Percentiles rank a stretch among this genome's conserved stretches.
phyloP scores from a whole-genome alignment of 2,113 vertebrate genomes.

The Sphaerodactylus townsendi region DNA sequence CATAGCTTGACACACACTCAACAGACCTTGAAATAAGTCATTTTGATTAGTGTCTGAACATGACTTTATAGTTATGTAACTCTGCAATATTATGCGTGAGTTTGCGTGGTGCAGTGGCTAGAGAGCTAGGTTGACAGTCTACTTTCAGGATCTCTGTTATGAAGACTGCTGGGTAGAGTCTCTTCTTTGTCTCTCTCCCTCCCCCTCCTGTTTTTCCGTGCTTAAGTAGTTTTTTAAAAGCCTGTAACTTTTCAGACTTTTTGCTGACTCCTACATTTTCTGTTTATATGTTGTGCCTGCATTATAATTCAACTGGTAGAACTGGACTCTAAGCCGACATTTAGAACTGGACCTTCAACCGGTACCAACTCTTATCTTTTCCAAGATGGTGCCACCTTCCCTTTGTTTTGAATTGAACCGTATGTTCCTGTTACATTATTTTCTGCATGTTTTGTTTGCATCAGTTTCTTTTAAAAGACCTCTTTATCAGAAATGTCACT shows the following conservation, averaged over 20 bases:
- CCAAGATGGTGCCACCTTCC: not conserved
- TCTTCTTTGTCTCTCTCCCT: too few relatives aligned
- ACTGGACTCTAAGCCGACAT: not conserved
- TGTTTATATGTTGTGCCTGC: not conserved
- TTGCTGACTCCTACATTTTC: not conserved
- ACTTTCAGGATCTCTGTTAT: not conserved
- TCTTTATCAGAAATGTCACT: not conserved
- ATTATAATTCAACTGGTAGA: not conserved
- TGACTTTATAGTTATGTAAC: not conserved
- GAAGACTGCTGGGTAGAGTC: not conserved
- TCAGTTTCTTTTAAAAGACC: not conserved
- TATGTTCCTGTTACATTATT: not conserved
- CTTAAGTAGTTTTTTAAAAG: not conserved
- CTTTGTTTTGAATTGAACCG: not conserved
- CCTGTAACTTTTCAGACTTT: not conserved
- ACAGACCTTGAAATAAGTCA: not conserved
- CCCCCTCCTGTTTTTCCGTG: not conserved
- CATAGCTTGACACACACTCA: not conserved
- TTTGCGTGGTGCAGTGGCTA: not conserved
- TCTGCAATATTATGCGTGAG: not conserved
- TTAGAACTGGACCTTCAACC: conserved; percentile 14
- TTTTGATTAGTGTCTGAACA: not conserved
- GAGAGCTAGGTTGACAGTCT: not conserved
- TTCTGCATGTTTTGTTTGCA: not conserved
- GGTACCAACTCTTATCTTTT: not conserved